Evolutionary conservation across 2,797 vertebrate genomes (phyloP).

Genomic region (Rhynchotus rufescens): DNA sequence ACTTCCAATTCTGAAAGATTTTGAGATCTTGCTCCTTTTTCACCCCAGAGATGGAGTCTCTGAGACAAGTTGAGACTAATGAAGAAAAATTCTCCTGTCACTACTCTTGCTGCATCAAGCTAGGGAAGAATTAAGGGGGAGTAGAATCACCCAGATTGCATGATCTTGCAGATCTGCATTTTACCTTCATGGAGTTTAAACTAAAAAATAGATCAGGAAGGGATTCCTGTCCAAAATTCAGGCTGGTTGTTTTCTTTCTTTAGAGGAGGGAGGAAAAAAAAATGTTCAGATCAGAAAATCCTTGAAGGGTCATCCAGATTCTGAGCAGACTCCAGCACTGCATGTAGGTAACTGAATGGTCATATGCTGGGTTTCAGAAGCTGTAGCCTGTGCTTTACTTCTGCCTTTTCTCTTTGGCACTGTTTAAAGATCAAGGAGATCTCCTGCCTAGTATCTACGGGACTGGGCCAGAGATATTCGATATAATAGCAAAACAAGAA

Average conservation of each 20-base stretch:
- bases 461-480: neutral
- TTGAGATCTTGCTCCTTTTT: neutral
- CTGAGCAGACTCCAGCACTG: neutral
- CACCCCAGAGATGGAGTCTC: neutral
- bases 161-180: neutral
- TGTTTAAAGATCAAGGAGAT: neutral
- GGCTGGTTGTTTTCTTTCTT: neutral
- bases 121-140: neutral
- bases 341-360: accelerated
- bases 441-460: neutral
- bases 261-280: neutral
- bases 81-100: neutral
- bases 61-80: neutral
- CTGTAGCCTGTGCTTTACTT: neutral
- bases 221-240: neutral
- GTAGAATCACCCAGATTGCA: neutral
- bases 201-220: neutral
- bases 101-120: neutral
- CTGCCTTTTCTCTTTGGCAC: neutral
- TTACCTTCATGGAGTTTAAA: neutral
- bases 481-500: neutral
- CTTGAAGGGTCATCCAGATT: neutral
- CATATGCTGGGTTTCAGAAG: neutral
- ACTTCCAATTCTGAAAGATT: neutral
- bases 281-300: neutral